A percentile compares a stretch with the other conserved stretches of the same genome.
These are phyloP conservation scores for Eristalis tenax DNA, from an alignment of 2,888 invertebrate genomes.

Conservation along the genomic window DNA sequence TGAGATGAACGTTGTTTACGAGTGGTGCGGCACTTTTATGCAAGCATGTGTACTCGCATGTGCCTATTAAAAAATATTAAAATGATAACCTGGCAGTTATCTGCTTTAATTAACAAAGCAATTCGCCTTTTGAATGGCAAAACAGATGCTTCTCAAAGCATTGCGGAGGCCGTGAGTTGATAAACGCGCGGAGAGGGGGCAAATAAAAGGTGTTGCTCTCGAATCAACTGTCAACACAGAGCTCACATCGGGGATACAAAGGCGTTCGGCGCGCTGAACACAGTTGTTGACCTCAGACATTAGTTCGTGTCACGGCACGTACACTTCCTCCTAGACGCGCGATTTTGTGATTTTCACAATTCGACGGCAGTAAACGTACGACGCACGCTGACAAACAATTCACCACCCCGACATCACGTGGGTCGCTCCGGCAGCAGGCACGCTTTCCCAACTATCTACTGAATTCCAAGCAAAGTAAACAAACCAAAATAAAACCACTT, in stretches of 20 bases:
- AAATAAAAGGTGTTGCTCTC: neutral
- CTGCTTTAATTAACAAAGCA: neutral
- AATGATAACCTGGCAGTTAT: neutral
- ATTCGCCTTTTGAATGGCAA: neutral
- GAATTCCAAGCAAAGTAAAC: neutral
- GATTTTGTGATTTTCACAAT: neutral
- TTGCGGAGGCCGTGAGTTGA: neutral
- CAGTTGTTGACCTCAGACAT: neutral
- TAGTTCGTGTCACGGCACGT: neutral
- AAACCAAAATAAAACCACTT: conserved; percentile 34
- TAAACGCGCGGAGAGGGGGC: neutral
- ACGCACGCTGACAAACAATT: neutral
- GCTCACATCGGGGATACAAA: neutral
- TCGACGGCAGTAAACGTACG: neutral
- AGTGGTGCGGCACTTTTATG: neutral
- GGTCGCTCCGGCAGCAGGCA: neutral
- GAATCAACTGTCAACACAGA: too few relatives aligned
- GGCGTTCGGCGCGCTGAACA: neutral
- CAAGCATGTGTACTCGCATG: neutral
- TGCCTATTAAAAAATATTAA: neutral
- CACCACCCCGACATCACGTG: neutral
- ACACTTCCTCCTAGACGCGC: neutral
- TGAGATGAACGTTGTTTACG: neutral
- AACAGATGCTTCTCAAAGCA: neutral
- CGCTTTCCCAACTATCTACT: conserved; percentile 5